Conservation (phyloP, 2,113 vertebrate species). For the Aramus guarauna region DNA sequence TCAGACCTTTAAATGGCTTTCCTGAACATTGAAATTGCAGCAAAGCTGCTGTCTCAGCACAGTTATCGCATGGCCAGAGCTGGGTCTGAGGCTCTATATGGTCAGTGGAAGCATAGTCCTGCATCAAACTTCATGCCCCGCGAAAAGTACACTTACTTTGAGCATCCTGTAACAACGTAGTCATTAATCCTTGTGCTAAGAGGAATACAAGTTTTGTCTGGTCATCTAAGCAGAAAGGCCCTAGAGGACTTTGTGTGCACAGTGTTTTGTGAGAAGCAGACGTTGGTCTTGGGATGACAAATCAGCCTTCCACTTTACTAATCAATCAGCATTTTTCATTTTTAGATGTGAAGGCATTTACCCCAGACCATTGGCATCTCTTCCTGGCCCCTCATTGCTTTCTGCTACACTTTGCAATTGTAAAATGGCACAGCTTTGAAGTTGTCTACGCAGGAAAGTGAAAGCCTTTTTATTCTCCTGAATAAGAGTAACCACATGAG, state of each 20-base stretch:
- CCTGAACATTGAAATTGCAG: not conserved
- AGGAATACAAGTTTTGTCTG: not conserved
- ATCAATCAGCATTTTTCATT: not conserved
- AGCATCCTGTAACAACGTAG: not conserved
- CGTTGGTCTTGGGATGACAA: not conserved
- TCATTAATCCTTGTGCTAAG: not conserved
- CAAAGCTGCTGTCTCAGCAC: not conserved
- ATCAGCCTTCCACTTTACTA: not conserved
- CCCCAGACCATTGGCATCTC: not conserved
- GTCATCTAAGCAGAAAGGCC: not conserved
- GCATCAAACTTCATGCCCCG: not conserved
- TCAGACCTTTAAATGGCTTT: not conserved
- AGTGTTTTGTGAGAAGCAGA: not conserved
- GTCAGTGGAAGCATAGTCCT: not conserved
- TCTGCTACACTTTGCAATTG: not conserved
- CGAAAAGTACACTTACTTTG: not conserved
- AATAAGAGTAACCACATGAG: constrained; percentile 15
- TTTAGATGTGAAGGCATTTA: not conserved
- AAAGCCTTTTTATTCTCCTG: constrained; percentile 8
- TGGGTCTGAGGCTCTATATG: not conserved
- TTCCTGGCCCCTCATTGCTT: not conserved
- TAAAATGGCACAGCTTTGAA: constrained; percentile 20
- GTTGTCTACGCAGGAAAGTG: not conserved
- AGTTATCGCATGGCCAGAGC: not conserved
- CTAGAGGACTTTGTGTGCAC: not conserved